Evolutionary conservation across 2,113 vertebrate genomes (phyloP), one percentile per base, ranked within the genome.

Genomic region (Salminus brasiliensis): DNA sequence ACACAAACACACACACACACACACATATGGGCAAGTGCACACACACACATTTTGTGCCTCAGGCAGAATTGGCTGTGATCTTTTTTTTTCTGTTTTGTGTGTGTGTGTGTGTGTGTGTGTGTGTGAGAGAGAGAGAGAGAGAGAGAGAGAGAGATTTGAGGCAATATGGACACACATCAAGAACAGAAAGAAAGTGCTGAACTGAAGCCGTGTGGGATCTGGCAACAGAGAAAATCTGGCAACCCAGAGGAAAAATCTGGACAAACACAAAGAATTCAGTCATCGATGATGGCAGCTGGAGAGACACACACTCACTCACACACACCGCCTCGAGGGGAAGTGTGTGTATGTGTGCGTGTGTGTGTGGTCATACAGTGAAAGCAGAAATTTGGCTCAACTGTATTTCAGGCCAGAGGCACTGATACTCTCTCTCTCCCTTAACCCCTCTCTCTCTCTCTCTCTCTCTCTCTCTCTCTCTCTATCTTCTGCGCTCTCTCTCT

Each of bases 351-450:
- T 52, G 53, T 36, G 69, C 60, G 69, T 73, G 80, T 67, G 32
- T 8, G 13, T 68, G 43, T 34, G 5, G 6, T 16, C n/a, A 12
- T 63, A 23, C 3, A 0, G 6, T 65, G 67, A 66, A 78, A 82
- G 85, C 84, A 39, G 55, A 43, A 59, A 73, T 41, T 65, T 70
- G 62, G 36, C 49, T 62, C 76, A 79, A 82, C 18, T 49, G 2
- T 16, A n/a, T 66, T 71, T 65, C 62, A 63, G 34, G 27, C 47
- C 49, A 45, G 41, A 43, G 41, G 12, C 12, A 43, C 9, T 43
- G 41, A 43, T 49, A 21, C 49, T 21, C 2, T 21, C 45, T 15
- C 13, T 15, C 45, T 47, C 45, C 9, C 36, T 9, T 39, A 4
- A 5, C 9, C 36, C 4, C 36, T 39, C 36, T 39, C 36, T 9